Evolutionary conservation across 2,888 invertebrate genomes (phyloP).

Genomic region (Yponomeuta sedellus): DNA sequence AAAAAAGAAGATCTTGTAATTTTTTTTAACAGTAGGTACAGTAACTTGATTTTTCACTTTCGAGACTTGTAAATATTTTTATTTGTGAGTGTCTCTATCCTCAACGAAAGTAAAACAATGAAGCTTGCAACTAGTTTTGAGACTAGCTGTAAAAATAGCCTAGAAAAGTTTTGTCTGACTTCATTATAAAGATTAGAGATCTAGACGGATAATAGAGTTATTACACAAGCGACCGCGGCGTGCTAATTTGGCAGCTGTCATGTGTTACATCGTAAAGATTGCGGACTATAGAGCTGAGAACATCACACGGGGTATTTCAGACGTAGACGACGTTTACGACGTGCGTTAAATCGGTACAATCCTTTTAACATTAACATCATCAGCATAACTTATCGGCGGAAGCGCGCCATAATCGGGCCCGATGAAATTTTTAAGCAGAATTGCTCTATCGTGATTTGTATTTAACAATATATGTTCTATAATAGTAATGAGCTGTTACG

Average conservation of each 20-base stretch:
- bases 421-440: not conserved
- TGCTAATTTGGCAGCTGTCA: not conserved
- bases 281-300: not conserved
- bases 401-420: not conserved
- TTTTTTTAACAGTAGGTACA: too few relatives aligned
- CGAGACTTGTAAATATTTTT: too few relatives aligned
- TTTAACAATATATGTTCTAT: not conserved
- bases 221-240: not conserved
- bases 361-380: not conserved
- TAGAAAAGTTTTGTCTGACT: not conserved
- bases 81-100: too few relatives aligned
- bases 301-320: not conserved
- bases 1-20: too few relatives aligned
- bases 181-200: not conserved
- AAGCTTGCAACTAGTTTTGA: too few relatives aligned
- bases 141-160: not conserved
- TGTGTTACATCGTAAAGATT: constrained; percentile 3
- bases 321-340: not conserved
- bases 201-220: not conserved
- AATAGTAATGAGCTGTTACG: not conserved
- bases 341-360: not conserved
- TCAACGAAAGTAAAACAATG: too few relatives aligned
- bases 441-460: not conserved
- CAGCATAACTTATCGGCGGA: not conserved
- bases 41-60: too few relatives aligned